Base-by-base conservation (phyloP, 1,140 invertebrate genomes). In the Aphaenogaster ashmeadi region DNA sequence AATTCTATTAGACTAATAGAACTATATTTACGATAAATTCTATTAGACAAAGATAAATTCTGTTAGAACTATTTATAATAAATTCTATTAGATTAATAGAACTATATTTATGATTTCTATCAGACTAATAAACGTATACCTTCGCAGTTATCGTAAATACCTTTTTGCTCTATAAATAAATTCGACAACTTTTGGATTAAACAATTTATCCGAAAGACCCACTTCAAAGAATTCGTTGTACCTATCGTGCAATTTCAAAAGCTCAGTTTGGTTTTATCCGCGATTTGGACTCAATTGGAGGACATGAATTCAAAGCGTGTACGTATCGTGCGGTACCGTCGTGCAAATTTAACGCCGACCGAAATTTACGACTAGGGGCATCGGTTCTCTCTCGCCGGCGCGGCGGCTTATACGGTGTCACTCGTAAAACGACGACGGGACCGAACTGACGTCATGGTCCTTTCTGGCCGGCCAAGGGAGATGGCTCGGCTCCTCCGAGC, bases 391-490 rank as follows among this genome's bases (percentile, higher is more conserved):
- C 47, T 47, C 8, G 64, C 50, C 27, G 38, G 44, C 62, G 44
- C 62, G 60, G 62, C 62, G 64, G 64, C 41, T 62, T 74, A 84
- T 84, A 84, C 80, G 80, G 80, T 74, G 80, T 84, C 69, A 75
- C 54, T 75, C 64, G 67, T 86, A 87, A 87, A 87, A 81, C 47
- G 60, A 47, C 66, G 52, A 38, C 62, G 62, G 62, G 52, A 27
- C 64, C 15, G 9, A 4, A 74, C 72, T 89, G 88, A 89, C 67
- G 88, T 89, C 81, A 89, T 56, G 88, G 67, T 86, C 81, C 87
- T 79, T 89, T 89, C 87, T 89, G 88, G 81, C 18, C 62, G 71
- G 56, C 54, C 54, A 18, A 50, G 80, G 69, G 54, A 47, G 69
- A 50, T 60, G 21, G 80, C 33, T 38, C 78, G 79, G 38, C 64